Base-by-base conservation (phyloP, 2,113 vertebrate genomes). In the Gobiocypris rarus region DNA sequence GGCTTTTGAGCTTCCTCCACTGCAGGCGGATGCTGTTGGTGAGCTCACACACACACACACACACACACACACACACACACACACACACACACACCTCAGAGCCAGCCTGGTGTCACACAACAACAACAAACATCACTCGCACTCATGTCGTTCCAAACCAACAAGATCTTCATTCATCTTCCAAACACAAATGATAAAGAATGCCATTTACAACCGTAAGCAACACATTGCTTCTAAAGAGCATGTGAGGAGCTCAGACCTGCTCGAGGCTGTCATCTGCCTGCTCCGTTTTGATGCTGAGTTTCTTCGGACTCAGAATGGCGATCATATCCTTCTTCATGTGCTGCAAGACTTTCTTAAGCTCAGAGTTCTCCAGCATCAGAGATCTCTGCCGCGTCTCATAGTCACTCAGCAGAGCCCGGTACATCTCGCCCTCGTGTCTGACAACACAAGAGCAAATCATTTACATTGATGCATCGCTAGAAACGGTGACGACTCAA, bases 321-420 rank as follows among this genome's bases (percentile, higher is more conserved):
- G 95, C 96, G 67, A 98, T 95, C 93, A 99, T 99, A 84, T 99
- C 98, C 90, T 94, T 97, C 88, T 99, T 99, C 96, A 99, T 99
- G 91, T 97, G 96, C 92, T 99, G 97, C 83, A 99, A 94, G 82
- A 99, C 94, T 87, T 98, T 98, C 90, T 98, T 98, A 67, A 99
- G 95, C 90, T 99, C 97, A 13, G 95, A 94, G 41, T 99, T 99
- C 94, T 99, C 98, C 86, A 96, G 17, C 91, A 98, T 91, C 87
- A 99, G 91, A 22, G 96, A 93, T 81, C 93, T 96, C 89, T 97
- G 97, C 71, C 95, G 94, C 5, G 92, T 92, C 86, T 99, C 97
- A 19, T 99, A 98, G 86, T 98, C 96, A 59, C 86, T 93, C 84
- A 99, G 90, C 82, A 99, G 93, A 86, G 94, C 91, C 90, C 95